Percentiles rank a stretch among this genome's conserved stretches.
Evolutionary conservation across 2,888 invertebrate species (phyloP).

Genomic region (Volucella bombylans): DNA sequence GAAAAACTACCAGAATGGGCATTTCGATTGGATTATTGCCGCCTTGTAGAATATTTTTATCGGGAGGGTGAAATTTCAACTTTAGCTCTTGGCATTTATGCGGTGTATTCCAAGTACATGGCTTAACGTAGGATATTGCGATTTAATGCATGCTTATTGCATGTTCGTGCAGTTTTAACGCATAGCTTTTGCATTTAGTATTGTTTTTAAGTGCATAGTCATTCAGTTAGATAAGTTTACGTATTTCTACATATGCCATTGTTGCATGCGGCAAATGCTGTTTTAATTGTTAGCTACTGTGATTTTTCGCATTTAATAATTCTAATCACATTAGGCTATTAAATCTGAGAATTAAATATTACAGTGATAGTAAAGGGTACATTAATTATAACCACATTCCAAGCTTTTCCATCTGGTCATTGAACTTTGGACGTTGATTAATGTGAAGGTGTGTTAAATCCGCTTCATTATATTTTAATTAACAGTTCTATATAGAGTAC

Average conservation of each 20-base stretch:
- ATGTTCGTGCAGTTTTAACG: constrained; percentile 51
- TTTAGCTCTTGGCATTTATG: not conserved
- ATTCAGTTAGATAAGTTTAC: not conserved
- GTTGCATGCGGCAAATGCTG: constrained; percentile 59
- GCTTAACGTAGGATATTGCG: constrained; percentile 17
- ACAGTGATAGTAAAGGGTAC: constrained; percentile 17
- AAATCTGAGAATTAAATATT: constrained; percentile 35
- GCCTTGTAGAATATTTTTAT: not conserved
- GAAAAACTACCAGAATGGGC: constrained; percentile 13
- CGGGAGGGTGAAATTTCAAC: no score
- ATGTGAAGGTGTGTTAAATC: no score
- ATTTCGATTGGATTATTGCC: constrained; percentile 45
- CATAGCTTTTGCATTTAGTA: constrained; percentile 25
- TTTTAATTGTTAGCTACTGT: constrained; percentile 63
- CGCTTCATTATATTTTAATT: no score
- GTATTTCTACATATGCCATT: not conserved
- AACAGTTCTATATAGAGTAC: no score
- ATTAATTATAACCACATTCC: constrained; percentile 18
- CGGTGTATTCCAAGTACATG: not conserved
- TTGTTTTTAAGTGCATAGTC: constrained; percentile 1
- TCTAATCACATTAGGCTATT: constrained; percentile 54
- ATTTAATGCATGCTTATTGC: constrained; percentile 51
- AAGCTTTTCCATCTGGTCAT: not conserved
- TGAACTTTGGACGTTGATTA: constrained; percentile 21
- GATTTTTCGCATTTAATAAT: constrained; percentile 51